These are phyloP conservation scores for Heteromormyrus szaboi DNA, from an alignment of 2,797 vertebrate species.

Conservation along the genomic window DNA sequence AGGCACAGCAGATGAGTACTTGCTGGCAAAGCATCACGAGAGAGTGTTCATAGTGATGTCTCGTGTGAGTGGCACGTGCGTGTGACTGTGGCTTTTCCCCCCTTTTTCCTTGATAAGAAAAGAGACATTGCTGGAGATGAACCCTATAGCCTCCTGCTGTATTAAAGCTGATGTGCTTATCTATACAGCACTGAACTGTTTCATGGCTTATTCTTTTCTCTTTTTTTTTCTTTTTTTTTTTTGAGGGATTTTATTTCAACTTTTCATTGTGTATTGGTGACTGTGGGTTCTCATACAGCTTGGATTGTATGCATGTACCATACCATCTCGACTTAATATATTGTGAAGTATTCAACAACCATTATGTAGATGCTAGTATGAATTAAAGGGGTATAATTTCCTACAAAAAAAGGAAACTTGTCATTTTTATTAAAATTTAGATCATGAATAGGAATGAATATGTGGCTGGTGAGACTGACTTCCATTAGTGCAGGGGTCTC, in stretches of 20 bases:
- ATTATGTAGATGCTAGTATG: constrained; percentile 99
- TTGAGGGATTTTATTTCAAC: constrained; percentile 18
- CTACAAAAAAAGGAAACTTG: constrained; percentile 97
- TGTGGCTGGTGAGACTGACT: constrained; percentile 36
- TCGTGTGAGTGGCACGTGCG: neutral
- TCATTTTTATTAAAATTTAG: constrained; percentile 99
- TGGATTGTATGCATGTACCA: constrained; percentile 99
- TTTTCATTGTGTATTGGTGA: constrained; percentile 97
- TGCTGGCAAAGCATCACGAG: neutral
- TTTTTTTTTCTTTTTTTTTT: neutral
- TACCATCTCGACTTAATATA: constrained; percentile 99
- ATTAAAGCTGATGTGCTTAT: constrained; percentile 77
- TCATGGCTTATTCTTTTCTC: constrained; percentile 57
- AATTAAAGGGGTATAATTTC: constrained; percentile 99
- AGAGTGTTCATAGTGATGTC: neutral
- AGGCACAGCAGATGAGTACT: neutral
- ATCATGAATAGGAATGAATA: constrained; percentile 66
- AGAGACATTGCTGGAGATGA: constrained; percentile 69
- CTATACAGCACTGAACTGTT: constrained; percentile 78
- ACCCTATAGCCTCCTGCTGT: constrained; percentile 61
- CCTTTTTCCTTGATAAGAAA: neutral
- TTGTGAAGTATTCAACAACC: constrained; percentile 99
- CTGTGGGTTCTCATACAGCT: constrained; percentile 99
- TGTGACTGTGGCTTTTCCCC: neutral
- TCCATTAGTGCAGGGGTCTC: neutral